These are phyloP conservation scores for Zootermopsis nevadensis DNA, from an alignment of 2,888 invertebrate genomes.

Conservation along the genomic window DNA sequence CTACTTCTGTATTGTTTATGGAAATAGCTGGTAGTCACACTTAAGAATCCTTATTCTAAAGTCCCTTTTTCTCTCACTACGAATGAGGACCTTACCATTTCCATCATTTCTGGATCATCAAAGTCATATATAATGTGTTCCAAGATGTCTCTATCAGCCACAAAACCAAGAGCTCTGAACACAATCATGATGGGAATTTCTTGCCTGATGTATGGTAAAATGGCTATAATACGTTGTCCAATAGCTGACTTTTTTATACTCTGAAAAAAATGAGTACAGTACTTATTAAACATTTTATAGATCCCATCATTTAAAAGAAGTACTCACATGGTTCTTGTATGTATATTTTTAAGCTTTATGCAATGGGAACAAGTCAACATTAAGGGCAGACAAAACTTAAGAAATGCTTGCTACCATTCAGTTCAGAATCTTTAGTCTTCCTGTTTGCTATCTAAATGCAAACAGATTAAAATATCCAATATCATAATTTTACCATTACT, in stretches of 20 bases:
- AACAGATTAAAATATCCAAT: too few species aligned
- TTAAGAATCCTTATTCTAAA: too few species aligned
- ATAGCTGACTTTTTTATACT: slow-evolving; percentile 99
- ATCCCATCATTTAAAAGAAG: neutral
- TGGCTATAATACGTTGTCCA: slow-evolving; percentile 97
- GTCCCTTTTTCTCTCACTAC: neutral
- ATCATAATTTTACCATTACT: too few species aligned
- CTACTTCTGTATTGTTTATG: too few species aligned
- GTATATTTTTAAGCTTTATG: too few species aligned
- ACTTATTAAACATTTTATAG: too few species aligned
- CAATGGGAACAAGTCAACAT: too few species aligned
- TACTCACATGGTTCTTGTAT: neutral
- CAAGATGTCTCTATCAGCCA: slow-evolving; percentile 98
- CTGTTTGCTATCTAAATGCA: too few species aligned
- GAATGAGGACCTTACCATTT: slow-evolving; percentile 79
- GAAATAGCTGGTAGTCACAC: too few species aligned
- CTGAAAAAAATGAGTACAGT: slow-evolving; percentile 63
- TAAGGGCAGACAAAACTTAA: too few species aligned
- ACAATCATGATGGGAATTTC: slow-evolving; percentile 99
- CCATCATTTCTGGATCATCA: slow-evolving; percentile 99
- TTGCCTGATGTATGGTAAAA: slow-evolving; percentile 98
- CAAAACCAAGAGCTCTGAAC: slow-evolving; percentile 98
- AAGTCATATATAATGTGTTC: slow-evolving; percentile 99
- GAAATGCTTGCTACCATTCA: too few species aligned
- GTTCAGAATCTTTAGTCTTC: too few species aligned